Evolutionary conservation across 2,888 invertebrate genomes (phyloP).

Genomic region (Acleris holmiana): DNA sequence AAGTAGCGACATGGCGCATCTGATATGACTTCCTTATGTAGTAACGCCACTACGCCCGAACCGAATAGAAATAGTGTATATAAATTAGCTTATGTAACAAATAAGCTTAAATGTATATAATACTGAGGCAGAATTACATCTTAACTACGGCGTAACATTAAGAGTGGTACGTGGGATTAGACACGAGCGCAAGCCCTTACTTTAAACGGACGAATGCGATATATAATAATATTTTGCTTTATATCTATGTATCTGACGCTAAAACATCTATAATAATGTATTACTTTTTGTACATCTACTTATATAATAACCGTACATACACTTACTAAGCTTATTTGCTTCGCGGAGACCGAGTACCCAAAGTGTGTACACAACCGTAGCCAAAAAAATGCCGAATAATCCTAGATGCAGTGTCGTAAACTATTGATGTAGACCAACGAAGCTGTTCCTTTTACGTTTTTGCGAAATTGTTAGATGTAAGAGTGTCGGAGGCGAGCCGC

Average conservation of each 20-base stretch:
- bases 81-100: conserved; percentile 83
- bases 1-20: conserved; percentile 68
- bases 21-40: conserved; percentile 81
- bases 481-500: conserved; percentile 32
- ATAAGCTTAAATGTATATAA: conserved; percentile 85
- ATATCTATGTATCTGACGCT: conserved; percentile 84
- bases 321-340: conserved; percentile 81
- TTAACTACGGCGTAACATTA: conserved; percentile 84
- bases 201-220: conserved; percentile 84
- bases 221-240: conserved; percentile 84
- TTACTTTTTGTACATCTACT: conserved; percentile 85
- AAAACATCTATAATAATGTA: conserved; percentile 84
- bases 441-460: conserved; percentile 49
- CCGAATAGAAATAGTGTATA: conserved; percentile 81
- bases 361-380: conserved; percentile 64
- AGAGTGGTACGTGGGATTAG: conserved; percentile 82
- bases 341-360: conserved; percentile 70
- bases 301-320: conserved; percentile 83
- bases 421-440: conserved; percentile 60
- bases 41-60: conserved; percentile 79
- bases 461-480: conserved; percentile 32
- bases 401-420: conserved; percentile 43
- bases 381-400: conserved; percentile 43
- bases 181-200: conserved; percentile 84
- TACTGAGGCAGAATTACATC: conserved; percentile 85